These are phyloP conservation scores for Acanthurus leucopareius DNA, from an alignment of 2,797 vertebrate genomes.

Conservation along the genomic window DNA sequence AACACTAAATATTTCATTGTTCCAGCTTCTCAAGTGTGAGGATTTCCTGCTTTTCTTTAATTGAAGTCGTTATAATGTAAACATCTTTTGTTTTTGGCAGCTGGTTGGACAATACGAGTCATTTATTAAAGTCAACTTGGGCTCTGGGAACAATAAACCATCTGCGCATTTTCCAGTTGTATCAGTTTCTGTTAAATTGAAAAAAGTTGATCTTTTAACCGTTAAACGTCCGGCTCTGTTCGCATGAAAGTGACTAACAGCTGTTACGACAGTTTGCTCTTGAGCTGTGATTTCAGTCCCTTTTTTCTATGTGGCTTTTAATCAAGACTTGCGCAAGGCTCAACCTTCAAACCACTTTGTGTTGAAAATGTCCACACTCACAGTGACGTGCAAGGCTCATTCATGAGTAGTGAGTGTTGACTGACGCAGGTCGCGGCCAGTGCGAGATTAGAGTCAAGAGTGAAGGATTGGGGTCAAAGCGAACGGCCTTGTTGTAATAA, in stretches of 20 bases:
- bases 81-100: too few relatives aligned
- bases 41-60: neutral
- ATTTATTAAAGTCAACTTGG: neutral
- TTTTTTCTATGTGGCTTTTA: conserved; percentile 3
- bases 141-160: neutral
- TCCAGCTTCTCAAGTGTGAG: neutral
- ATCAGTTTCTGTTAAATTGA: too few relatives aligned
- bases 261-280: neutral
- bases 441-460: conserved; percentile 63
- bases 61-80: too few relatives aligned
- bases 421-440: conserved; percentile 42
- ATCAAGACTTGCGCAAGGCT: conserved; percentile 18
- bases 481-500: conserved; percentile 4
- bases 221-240: neutral
- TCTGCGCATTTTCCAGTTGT: too few relatives aligned
- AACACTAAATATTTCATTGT: neutral
- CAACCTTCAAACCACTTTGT: conserved; percentile 28
- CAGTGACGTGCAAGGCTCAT: conserved; percentile 27
- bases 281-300: neutral
- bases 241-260: neutral
- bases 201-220: too few relatives aligned
- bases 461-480: conserved; percentile 59
- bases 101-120: neutral
- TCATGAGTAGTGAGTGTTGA: conserved; percentile 41
- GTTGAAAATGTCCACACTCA: conserved; percentile 27